Evolutionary conservation across 1,140 invertebrate genomes (phyloP), one percentile per base, ranked within the genome.

Genomic region (Coenobita brevimanus): DNA sequence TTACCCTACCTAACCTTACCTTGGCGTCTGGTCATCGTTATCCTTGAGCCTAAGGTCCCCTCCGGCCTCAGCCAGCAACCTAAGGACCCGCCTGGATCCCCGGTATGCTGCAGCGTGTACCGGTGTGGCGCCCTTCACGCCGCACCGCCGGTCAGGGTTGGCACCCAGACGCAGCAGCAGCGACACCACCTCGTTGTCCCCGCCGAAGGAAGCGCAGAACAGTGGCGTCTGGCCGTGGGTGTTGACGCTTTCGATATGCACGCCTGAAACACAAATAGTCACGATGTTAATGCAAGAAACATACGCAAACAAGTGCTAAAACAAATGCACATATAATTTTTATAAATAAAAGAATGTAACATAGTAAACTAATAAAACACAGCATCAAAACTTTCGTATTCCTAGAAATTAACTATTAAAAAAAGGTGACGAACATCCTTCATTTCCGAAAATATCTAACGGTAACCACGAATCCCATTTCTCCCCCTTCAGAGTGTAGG

Each of bases 21-120:
- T 89, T 3, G 90, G 90, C 30, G 90, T 89, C 64, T 83, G 88
- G 2, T 87, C 27, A 36, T 75, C 83, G 57, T 84, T 80, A 46
- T 94, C 93, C 90, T 92, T 92, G 27, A 93, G 91, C 36, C 93
- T 83, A 30, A 94, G 91, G 89, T 94, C 93, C 10, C 93, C 93
- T 38, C 93, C 93, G 36, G 92, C 91, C 80, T 92, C 91, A 17
- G 93, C 89, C 57, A 94, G 88, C 6, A 91, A 81, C 8, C 90
- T 90, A 17, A 94, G 75, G n/a, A 92, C 89, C 30, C 91, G 89
- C 15, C 92, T 75, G 89, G 92, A 92, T 0, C 93, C 93, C 78
- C 78, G 89, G 86, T 92, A 93, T 88, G 92, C 91, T 13, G 93
- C 93, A 27, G 91, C 92, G 91, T 94, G 93, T 4, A 93, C 91